phyloP scores from a whole-genome alignment of 2,113 vertebrate species.

The Phalacrocorax carbo region DNA sequence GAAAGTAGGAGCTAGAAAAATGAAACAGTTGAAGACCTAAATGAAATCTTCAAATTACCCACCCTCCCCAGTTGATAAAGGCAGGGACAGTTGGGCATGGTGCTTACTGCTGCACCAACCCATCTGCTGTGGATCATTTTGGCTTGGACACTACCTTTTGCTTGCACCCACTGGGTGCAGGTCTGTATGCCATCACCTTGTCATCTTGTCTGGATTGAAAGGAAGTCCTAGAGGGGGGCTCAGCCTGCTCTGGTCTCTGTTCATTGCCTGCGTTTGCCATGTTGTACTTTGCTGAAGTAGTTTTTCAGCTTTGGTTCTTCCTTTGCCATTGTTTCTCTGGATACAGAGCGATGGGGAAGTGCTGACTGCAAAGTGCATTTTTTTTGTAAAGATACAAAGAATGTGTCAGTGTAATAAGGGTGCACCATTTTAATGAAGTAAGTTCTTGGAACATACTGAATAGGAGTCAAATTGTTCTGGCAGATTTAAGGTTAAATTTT shows the following conservation, averaged over 20 bases:
- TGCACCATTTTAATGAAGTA: neutral
- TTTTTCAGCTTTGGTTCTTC: neutral
- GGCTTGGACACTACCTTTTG: neutral
- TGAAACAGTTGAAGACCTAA: neutral
- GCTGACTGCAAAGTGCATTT: neutral
- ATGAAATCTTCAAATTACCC: neutral
- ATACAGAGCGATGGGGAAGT: neutral
- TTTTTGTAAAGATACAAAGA: neutral
- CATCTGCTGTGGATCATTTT: neutral
- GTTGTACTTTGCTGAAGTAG: neutral
- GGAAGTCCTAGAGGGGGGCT: neutral
- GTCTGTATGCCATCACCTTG: neutral
- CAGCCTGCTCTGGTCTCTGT: neutral
- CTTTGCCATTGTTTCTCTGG: neutral
- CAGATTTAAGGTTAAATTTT: neutral
- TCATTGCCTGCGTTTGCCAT: neutral
- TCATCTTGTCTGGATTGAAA: neutral
- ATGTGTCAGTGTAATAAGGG: neutral
- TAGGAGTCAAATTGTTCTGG: neutral
- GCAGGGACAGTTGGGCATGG: neutral
- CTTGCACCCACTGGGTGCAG: neutral
- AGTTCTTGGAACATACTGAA: rapidly evolving
- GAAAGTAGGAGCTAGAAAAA: neutral
- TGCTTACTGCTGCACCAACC: neutral
- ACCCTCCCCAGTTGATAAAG: neutral